Percentiles rank a stretch among this genome's conserved stretches.
These are phyloP conservation scores for Anagrus nilaparvatae DNA, from an alignment of 1,140 invertebrate genomes.

Conservation along the genomic window DNA sequence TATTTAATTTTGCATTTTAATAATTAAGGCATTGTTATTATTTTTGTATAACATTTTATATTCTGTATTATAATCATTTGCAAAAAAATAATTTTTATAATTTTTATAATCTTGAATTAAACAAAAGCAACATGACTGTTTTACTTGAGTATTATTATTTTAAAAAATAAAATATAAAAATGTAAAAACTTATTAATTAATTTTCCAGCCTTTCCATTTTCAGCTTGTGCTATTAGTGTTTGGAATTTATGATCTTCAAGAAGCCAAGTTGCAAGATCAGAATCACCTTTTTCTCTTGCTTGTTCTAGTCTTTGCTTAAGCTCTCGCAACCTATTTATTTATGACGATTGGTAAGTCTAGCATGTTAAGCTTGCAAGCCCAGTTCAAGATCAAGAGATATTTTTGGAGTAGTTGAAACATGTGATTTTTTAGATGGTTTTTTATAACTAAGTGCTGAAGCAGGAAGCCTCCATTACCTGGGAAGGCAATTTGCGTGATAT, in stretches of 20 bases:
- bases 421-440: conserved; percentile 34
- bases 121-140: no score
- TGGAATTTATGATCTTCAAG: conserved; percentile 78
- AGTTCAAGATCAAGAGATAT: conserved; percentile 86
- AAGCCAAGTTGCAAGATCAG: conserved; percentile 69
- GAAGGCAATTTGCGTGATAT: no score
- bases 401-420: conserved; percentile 53
- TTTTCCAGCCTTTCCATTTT: conserved; percentile 48
- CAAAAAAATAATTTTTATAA: no score
- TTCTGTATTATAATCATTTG: no score
- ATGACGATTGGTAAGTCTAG: conserved; percentile 65
- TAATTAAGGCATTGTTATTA: no score
- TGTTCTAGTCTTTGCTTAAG: conserved; percentile 65
- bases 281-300: conserved; percentile 66
- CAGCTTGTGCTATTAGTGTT: conserved; percentile 55
- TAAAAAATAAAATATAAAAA: no score
- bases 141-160: no score
- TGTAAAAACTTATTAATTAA: no score
- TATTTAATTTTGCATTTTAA: no score
- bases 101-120: no score
- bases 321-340: conserved; percentile 67
- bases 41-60: no score
- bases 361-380: conserved; percentile 81
- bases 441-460: conserved; percentile 37
- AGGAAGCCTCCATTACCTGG: conserved; percentile 55